Conservation (phyloP, 2,797 vertebrate genomes). For the Takifugu rubripes region DNA sequence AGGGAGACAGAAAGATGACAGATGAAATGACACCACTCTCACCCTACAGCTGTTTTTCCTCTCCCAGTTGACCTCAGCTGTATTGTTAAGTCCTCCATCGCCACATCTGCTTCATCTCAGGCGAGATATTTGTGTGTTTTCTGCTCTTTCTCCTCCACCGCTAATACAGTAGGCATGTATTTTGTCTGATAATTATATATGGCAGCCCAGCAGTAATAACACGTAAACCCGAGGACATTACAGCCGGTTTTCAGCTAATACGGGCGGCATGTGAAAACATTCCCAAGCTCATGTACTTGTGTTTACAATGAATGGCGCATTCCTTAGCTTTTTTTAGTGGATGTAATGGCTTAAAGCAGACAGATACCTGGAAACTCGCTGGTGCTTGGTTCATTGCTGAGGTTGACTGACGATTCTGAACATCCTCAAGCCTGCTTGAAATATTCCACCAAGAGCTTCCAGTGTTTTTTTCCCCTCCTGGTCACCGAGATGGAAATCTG, state of each 20-base stretch:
- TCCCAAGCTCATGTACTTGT: constrained; percentile 34
- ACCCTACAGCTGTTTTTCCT: constrained; percentile 61
- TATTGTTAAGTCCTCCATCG: constrained; percentile 36
- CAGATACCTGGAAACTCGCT: constrained; percentile 1
- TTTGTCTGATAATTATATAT: constrained; percentile 38
- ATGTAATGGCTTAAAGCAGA: constrained; percentile 6
- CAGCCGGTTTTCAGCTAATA: constrained; percentile 26
- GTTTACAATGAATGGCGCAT: constrained; percentile 18
- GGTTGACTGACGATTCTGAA: neutral
- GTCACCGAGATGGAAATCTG: too few species aligned
- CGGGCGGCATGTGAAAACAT: constrained; percentile 26
- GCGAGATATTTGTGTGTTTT: constrained; percentile 34
- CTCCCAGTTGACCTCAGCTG: constrained; percentile 65
- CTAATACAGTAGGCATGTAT: constrained; percentile 37
- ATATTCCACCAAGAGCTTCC: neutral
- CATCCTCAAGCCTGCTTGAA: neutral
- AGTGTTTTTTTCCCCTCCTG: too few species aligned
- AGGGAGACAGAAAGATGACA: constrained; percentile 57
- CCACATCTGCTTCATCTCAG: constrained; percentile 20
- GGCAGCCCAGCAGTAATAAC: constrained; percentile 33
- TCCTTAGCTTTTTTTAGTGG: constrained; percentile 17
- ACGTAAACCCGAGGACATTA: constrained; percentile 17
- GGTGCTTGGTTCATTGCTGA: constrained; percentile 9
- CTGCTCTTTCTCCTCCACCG: constrained; percentile 16
- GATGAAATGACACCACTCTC: constrained; percentile 68